These are phyloP conservation scores for Neolamprologus multifasciatus DNA, from an alignment of 2,797 vertebrate genomes.

Conservation along the genomic window DNA sequence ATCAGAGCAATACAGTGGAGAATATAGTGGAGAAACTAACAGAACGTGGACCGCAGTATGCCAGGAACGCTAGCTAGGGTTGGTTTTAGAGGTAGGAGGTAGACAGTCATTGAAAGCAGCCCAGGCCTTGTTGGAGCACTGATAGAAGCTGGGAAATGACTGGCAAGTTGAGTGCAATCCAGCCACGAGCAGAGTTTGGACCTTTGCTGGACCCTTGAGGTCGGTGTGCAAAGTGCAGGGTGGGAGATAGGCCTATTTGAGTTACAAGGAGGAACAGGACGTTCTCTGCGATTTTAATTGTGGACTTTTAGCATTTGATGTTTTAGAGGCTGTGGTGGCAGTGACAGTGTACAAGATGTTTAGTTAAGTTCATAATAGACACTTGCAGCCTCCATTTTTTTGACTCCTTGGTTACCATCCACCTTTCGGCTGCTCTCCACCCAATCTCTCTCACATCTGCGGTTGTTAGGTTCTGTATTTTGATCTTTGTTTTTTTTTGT, in stretches of 20 bases:
- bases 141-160: not conserved
- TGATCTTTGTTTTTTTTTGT: not conserved
- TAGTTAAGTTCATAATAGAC: not conserved
- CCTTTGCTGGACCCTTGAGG: not conserved
- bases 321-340: not conserved
- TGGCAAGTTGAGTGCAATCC: not conserved
- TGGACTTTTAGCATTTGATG: not conserved
- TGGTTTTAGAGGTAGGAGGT: not conserved
- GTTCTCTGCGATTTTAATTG: not conserved
- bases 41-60: not conserved
- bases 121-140: not conserved
- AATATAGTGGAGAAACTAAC: not conserved
- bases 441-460: not conserved
- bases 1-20: not conserved
- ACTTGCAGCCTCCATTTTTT: not conserved
- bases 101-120: not conserved
- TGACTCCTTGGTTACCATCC: not conserved
- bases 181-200: not conserved
- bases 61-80: not conserved
- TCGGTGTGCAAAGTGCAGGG: not conserved
- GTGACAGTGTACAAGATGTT: not conserved
- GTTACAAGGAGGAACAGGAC: fast-evolving
- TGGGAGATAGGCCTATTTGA: not conserved
- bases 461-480: not conserved
- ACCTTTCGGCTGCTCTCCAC: not conserved